Evolutionary conservation across 2,113 vertebrate genomes (phyloP), one percentile per base, ranked within the genome.

Genomic region (Hiodon alosoides): DNA sequence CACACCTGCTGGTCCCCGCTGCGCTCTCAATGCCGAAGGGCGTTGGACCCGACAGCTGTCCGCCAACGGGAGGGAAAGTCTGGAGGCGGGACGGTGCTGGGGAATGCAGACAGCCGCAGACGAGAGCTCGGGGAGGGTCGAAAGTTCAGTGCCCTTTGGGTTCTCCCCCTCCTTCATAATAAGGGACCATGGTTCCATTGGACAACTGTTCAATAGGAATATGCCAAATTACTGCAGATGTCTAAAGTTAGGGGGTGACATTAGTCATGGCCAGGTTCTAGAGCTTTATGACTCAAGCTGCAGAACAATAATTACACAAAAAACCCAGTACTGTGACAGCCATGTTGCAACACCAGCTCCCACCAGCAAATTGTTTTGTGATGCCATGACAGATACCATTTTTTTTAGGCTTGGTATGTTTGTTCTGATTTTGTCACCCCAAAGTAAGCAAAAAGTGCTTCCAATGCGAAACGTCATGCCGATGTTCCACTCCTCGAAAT

Each of bases 371-470:
- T n/a, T n/a, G n/a, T n/a, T n/a, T n/a, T n/a, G n/a, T n/a, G n/a
- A n/a, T 53, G 10, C 8, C 16, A 11, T 55, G 53, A 14, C 69
- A 31, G 69, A 76, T 14, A 53, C 67, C 52, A 61, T 51, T 50
- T 69, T 57, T 76, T 55, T 69, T 3, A 60, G 47, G 5, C 73
- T 75, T 52, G 8, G 31, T 48, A 57, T 67, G 73, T 75, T 68
- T 9, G 57, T 54, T 67, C 54, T 59, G 55, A 16, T 59, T 47
- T 3, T 8, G 46, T 54, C 55, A 3, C 69, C 46, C 48, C 67
- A 69, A 53, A 53, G 14, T 52, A 17, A 54, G 51, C n/a, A 5
- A 69, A 2, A 47, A 46, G 69, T 8, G 2, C 31, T 59, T 2
- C 69, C 11, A 6, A 48, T 59, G 31, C 13, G 0, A 11, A 17